Conservation (phyloP, 2,888 invertebrate genomes). For the Heliconius ismenius region DNA sequence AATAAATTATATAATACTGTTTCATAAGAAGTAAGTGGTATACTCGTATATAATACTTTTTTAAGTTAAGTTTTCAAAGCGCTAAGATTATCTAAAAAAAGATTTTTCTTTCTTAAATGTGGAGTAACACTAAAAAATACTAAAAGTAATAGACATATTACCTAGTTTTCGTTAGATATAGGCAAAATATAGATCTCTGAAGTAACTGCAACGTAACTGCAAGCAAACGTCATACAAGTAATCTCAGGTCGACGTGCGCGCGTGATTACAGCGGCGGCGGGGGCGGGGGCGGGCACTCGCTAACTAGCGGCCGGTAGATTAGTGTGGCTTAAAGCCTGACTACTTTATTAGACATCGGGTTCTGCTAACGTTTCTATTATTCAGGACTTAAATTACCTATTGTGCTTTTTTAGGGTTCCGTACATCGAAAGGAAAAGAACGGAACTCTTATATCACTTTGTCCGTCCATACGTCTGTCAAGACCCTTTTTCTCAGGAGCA, state of each 20-base stretch:
- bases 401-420: too few relatives aligned
- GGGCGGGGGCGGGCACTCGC: conserved; percentile 13
- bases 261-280: conserved; percentile 29
- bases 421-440: too few relatives aligned
- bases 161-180: background rate
- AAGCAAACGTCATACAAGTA: background rate
- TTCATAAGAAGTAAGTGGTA: too few relatives aligned
- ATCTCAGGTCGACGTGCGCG: conserved; percentile 7
- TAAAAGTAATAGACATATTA: background rate
- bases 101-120: too few relatives aligned
- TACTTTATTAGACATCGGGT: conserved; percentile 28
- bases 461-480: too few relatives aligned
- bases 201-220: too few relatives aligned
- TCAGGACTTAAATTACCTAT: background rate
- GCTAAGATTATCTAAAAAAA: too few relatives aligned
- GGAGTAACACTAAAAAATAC: background rate
- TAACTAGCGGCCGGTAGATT: conserved; percentile 29
- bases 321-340: conserved; percentile 22
- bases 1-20: too few relatives aligned
- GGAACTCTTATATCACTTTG: too few relatives aligned
- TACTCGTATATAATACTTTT: too few relatives aligned
- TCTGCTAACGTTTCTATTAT: conserved; percentile 11
- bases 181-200: background rate
- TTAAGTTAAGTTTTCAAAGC: too few relatives aligned
- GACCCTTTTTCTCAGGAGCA: too few relatives aligned